Percentiles rank a stretch among this genome's conserved stretches.
Conservation (phyloP, 1,140 invertebrate species). For the Drosophila hydei region DNA sequence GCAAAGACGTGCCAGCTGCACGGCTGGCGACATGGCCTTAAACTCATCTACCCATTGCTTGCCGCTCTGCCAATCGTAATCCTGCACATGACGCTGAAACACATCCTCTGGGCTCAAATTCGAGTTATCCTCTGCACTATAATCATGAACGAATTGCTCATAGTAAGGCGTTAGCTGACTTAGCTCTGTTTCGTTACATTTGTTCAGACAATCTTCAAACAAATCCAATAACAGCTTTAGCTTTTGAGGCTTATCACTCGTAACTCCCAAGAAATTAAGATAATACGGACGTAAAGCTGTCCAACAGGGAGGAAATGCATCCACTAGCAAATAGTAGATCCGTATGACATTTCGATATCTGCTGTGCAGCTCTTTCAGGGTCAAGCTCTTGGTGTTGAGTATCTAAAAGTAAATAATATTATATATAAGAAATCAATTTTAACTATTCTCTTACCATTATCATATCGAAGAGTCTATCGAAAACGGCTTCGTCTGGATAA, state of each 20-base stretch:
- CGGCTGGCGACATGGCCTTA: conserved; percentile 47
- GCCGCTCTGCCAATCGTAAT: conserved; percentile 65
- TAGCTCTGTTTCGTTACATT: conserved; percentile 52
- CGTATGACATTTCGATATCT: conserved; percentile 52
- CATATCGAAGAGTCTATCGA: conserved; percentile 61
- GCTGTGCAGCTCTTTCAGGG: conserved; percentile 34
- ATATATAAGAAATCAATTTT: not conserved
- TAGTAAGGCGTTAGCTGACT: conserved; percentile 28
- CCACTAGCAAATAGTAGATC: conserved; percentile 53
- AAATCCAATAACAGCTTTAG: conserved; percentile 52
- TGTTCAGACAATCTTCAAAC: conserved; percentile 42
- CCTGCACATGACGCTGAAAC: conserved; percentile 52
- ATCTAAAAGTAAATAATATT: conserved; percentile 24
- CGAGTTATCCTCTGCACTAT: conserved; percentile 45
- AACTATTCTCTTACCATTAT: conserved; percentile 40
- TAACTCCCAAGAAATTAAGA: conserved; percentile 52
- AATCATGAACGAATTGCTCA: conserved; percentile 35
- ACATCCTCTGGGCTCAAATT: conserved; percentile 49
- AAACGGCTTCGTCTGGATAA: conserved; percentile 51
- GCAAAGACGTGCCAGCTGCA: conserved; percentile 52
- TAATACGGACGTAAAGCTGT: conserved; percentile 65
- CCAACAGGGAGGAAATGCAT: conserved; percentile 70
- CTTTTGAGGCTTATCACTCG: conserved; percentile 33
- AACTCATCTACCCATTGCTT: conserved; percentile 66
- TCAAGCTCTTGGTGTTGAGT: conserved; percentile 45